Evolutionary conservation across 30 jellyfish, hydroid and myxozoan genomes (phyloP).

Genomic region (Cassiopea xamachana): DNA sequence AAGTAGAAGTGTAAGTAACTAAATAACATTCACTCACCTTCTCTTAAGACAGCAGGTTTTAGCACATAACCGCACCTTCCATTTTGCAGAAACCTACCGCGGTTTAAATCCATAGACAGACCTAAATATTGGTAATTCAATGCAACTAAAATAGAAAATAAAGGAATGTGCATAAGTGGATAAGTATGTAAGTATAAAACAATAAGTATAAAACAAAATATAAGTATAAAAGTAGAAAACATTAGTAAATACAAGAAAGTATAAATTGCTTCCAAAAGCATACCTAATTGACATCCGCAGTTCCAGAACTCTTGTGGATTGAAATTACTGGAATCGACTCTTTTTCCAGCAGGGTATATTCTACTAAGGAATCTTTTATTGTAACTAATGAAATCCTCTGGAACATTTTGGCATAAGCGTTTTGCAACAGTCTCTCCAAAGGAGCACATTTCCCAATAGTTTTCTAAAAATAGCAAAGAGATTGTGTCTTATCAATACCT

Average conservation of each 20-base stretch:
- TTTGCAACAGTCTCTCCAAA: conserved; percentile 89
- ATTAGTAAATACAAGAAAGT: too few relatives aligned
- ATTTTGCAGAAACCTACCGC: conserved; percentile 93
- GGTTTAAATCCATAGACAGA: conserved; percentile 86
- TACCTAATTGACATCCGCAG: conserved; percentile 97
- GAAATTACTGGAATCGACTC: conserved; percentile 97
- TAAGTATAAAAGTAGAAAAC: too few relatives aligned
- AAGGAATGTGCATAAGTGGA: too few relatives aligned
- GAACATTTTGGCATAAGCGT: conserved; percentile 76
- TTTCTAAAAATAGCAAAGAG: conserved; percentile 61
- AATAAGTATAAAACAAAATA: too few relatives aligned
- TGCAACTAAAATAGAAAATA: conserved; percentile 74
- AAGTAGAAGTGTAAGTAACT: conserved; percentile 7
- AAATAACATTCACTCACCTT: conserved; percentile 56
- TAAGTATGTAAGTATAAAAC: too few relatives aligned
- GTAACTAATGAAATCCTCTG: conserved; percentile 91
- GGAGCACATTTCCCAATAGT: conserved; percentile 94
- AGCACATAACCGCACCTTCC: conserved; percentile 94
- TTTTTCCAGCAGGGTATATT: conserved; percentile 90
- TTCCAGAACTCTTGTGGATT: conserved; percentile 99
- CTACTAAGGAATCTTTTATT: conserved; percentile 87
- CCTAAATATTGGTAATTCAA: conserved; percentile 96
- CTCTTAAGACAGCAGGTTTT: conserved; percentile 97
- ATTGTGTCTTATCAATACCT: too few relatives aligned
- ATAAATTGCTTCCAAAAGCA: neutral